Evolutionary conservation across 2,888 invertebrate genomes (phyloP), one percentile per base, ranked within the genome.

Genomic region (Ectropis crepuscularia): DNA sequence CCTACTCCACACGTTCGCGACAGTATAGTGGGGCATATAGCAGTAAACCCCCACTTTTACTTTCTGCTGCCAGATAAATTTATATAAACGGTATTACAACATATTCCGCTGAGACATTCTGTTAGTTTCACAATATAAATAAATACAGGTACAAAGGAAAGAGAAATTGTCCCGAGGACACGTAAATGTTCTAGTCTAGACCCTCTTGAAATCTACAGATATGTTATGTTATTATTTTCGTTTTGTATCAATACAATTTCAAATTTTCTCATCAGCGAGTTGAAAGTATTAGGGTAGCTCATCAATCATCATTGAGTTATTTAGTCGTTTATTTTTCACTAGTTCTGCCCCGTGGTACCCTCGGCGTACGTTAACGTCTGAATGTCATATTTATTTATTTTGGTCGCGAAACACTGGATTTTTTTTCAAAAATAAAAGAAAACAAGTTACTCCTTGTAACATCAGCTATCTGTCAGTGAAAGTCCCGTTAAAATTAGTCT

Each of bases 81-180:
- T 65, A 73, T 74, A 69, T 71, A 69, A 72, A 71, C 68, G 50
- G 53, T 36, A 55, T 48, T 39, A 55, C 39, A 28, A 47, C 47
- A 48, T 55, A 46, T 47, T 47, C 74, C 74, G 73, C 70, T 49
- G 67, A 72, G 74, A 61, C 45, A 42, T 73, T 60, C 59, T 68
- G 73, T 65, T 72, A 69, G 67, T 77, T 76, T 76, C 75, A 73
- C 73, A 70, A 67, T 57, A 53, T 43, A 47, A 60, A 57, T 67
- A 64, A 68, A 65, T 48, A 53, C 61, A 59, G 51, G 65, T 65
- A 67, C 63, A 70, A 62, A 62, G 64, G 50, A 65, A 71, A 68
- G 58, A 63, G 67, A 71, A 74, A 73, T 68, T 61, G 61, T 67
- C 54, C 57, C 36, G 8, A 51, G 49, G 48, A 49, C 53, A 43